Evolutionary conservation across 2,888 invertebrate species (phyloP), one percentile per base, ranked within the genome.

Genomic region (Temnothorax ravouxi): DNA sequence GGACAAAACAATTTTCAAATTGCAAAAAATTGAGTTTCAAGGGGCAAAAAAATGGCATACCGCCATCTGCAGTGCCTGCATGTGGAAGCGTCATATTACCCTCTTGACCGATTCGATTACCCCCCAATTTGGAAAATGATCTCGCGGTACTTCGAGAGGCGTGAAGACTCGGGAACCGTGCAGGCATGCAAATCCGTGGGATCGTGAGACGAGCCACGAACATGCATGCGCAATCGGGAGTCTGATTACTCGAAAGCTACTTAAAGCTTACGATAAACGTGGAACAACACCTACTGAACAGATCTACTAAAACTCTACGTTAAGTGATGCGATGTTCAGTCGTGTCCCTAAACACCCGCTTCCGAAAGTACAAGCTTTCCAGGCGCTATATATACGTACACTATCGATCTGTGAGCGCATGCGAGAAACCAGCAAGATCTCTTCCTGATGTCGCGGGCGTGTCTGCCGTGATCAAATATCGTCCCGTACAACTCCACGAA

Each of bases 121-220:
- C 95, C 96, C 95, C 95, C 95, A 95, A 95, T 96, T 96, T 96
- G 96, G 96, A 96, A 96, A 96, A 29, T 29, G 29, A 29, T 29
- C 29, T 95, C 95, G 96, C 96, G 96, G 96, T 96, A 95, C 95
- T 96, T 96, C 96, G 96, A 96, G 96, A 95, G 96, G 95, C 95
- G 96, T 94, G 94, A 93, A 91, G 93, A 93, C 95, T 95, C 95
- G 1, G 88, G 88, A 95, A 95, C 95, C 96, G 96, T 95, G 96
- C 96, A 95, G 94, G 95, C 94, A 92, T 90, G 91, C 92, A 92
- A 91, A 90, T 90, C 89, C 93, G 89, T 85, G 89, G 1, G 25
- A 66, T 56, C 56, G 54, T 25, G 67, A n/a, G n/a, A n/a, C n/a
- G n/a, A 75, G 69, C 86, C 90, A 87, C 88, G 91, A 90, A 93